Conservation (phyloP, 2,113 vertebrate genomes). For the Pygathrix nemaeus region DNA sequence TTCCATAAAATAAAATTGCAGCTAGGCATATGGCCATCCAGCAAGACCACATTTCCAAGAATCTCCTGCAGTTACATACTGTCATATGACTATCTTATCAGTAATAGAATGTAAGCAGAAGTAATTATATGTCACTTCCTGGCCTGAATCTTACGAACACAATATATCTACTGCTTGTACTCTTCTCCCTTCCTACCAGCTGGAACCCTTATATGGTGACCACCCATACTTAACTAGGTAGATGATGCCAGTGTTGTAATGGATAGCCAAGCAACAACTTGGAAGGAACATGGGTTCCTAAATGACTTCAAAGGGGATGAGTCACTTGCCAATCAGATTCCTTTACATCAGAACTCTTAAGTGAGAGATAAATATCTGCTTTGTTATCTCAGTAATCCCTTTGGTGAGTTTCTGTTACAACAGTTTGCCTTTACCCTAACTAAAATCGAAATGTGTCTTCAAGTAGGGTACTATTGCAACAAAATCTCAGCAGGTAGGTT, state of each 20-base stretch:
- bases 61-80: not conserved
- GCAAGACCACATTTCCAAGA: not conserved
- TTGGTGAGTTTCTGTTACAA: not conserved
- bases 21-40: not conserved
- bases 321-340: not conserved
- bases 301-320: not conserved
- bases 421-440: not conserved
- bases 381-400: not conserved
- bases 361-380: not conserved
- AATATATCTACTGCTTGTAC: not conserved
- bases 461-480: not conserved
- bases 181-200: not conserved
- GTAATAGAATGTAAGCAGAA: not conserved
- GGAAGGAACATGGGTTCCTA: not conserved
- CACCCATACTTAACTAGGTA: not conserved
- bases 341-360: not conserved
- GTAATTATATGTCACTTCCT: not conserved
- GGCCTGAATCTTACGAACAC: not conserved
- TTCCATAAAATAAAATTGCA: not conserved
- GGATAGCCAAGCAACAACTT: not conserved
- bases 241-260: not conserved
- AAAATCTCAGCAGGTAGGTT: not conserved
- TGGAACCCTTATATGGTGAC: not conserved
- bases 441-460: constrained; percentile 9
- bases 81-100: not conserved